phyloP scores from a whole-genome alignment of 2,797 vertebrate genomes.

The Enteromius unitaeniatus region DNA sequence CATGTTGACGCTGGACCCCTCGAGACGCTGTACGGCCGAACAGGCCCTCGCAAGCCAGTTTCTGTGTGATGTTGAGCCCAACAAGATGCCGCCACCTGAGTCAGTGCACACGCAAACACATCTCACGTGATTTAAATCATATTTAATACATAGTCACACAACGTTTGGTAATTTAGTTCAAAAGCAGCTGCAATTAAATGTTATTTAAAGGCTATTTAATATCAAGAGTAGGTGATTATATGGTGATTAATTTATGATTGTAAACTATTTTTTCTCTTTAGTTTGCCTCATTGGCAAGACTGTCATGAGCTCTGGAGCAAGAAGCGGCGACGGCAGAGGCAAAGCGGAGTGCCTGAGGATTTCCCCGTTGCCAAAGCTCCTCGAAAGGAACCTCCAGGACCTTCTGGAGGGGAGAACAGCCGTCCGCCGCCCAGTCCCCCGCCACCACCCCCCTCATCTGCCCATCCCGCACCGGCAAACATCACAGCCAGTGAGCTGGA shows the following conservation, averaged over 20 bases:
- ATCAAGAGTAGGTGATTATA: background rate
- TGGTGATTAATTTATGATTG: background rate
- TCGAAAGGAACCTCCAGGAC: slow-evolving; percentile 86
- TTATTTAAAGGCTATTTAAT: background rate
- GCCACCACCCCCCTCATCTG: slow-evolving; percentile 71
- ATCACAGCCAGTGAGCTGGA: slow-evolving; percentile 74
- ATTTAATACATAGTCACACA: background rate
- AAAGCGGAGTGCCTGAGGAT: slow-evolving; percentile 89
- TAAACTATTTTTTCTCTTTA: slow-evolving; percentile 60
- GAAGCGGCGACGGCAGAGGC: slow-evolving; percentile 91
- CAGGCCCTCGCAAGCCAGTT: slow-evolving; percentile 93
- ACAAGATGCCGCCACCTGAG: slow-evolving; percentile 98
- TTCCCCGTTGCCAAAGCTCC: slow-evolving; percentile 87
- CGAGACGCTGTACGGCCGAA: slow-evolving; percentile 92
- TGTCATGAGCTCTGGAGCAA: slow-evolving; percentile 99
- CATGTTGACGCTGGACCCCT: slow-evolving; percentile 97
- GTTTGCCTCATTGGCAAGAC: slow-evolving; percentile 96
- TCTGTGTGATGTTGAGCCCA: slow-evolving; percentile 91
- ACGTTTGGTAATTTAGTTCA: background rate
- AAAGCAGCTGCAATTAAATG: background rate
- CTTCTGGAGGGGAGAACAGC: slow-evolving; percentile 87
- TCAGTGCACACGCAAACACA: slow-evolving; percentile 75
- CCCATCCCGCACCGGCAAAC: slow-evolving; percentile 67
- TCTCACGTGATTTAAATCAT: background rate
- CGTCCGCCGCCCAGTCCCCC: slow-evolving; percentile 82